These are phyloP conservation scores for Cheilosia impressa DNA, from an alignment of 2,888 invertebrate species.

Conservation along the genomic window DNA sequence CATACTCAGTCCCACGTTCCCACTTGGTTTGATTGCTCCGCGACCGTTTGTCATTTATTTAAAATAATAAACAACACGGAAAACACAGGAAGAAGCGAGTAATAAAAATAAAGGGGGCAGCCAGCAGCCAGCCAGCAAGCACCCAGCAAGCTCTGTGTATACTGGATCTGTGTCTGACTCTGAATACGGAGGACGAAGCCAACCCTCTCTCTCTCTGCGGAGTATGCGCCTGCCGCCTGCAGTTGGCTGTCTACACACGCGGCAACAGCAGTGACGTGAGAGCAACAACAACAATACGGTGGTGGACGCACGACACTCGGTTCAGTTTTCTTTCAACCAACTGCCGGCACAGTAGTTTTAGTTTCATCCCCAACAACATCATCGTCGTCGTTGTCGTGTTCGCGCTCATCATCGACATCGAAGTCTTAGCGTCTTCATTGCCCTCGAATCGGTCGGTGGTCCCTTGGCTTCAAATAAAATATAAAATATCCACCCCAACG, in stretches of 20 bases:
- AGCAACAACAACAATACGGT: slow-evolving; percentile 23
- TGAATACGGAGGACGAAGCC: slow-evolving; percentile 29
- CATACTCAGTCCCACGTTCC: slow-evolving; percentile 13
- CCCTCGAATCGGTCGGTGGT: slow-evolving; percentile 15
- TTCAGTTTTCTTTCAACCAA: slow-evolving; percentile 57
- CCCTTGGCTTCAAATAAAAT: slow-evolving; percentile 14
- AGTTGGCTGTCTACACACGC: slow-evolving; percentile 45
- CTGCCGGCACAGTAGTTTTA: slow-evolving; percentile 71
- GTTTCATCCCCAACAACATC: slow-evolving; percentile 65
- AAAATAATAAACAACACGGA: slow-evolving; percentile 73
- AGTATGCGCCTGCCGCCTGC: slow-evolving; percentile 72
- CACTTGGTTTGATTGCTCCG: slow-evolving; percentile 60
- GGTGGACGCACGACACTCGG: slow-evolving; percentile 16
- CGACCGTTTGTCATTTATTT: slow-evolving; percentile 74
- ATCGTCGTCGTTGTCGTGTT: slow-evolving; percentile 33
- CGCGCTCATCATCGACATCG: slow-evolving; percentile 21
- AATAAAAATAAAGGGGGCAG: slow-evolving; percentile 63
- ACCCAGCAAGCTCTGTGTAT: slow-evolving; percentile 3
- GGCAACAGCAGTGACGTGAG: slow-evolving; percentile 32
- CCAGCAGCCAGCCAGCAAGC: slow-evolving; percentile 16
- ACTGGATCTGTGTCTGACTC: no score
- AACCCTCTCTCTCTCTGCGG: slow-evolving; percentile 70
- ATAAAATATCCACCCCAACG: slow-evolving; percentile 61
- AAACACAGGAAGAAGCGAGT: slow-evolving; percentile 65
- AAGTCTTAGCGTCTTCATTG: slow-evolving; percentile 32